A percentile compares a stretch with the other conserved stretches of the same genome.
Conservation (phyloP, 2,888 invertebrate species). For the Diadromus collaris region DNA sequence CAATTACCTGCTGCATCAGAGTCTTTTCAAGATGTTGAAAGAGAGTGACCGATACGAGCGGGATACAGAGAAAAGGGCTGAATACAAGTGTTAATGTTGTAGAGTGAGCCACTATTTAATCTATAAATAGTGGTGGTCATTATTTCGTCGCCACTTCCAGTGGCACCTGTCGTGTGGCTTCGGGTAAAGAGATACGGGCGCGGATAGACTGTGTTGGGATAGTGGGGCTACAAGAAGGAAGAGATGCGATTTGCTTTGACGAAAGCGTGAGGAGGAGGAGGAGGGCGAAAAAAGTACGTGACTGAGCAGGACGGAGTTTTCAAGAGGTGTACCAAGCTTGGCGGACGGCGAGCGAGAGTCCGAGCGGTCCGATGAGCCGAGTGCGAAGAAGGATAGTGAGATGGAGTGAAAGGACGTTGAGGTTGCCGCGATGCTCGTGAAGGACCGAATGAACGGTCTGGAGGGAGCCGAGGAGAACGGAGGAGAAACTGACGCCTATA, state of each 20-base stretch:
- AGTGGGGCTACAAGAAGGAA: constrained; percentile 27
- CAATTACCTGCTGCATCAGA: not conserved
- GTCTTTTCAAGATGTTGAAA: not conserved
- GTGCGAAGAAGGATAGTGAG: constrained; percentile 47
- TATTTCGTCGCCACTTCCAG: constrained; percentile 75
- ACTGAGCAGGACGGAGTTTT: constrained; percentile 36
- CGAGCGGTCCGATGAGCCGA: constrained; percentile 12
- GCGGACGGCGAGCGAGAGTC: constrained; percentile 47
- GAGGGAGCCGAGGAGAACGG: constrained; percentile 61
- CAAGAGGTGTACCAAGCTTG: constrained; percentile 27
- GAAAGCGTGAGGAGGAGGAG: constrained; percentile 43
- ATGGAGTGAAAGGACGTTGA: constrained; percentile 48
- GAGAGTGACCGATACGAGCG: not conserved
- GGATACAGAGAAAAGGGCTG: not conserved
- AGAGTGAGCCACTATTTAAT: constrained; percentile 29
- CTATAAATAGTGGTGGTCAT: constrained; percentile 70
- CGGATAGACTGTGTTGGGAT: constrained; percentile 44
- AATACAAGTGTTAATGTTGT: not conserved
- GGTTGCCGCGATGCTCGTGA: constrained; percentile 40
- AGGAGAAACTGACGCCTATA: constrained; percentile 70
- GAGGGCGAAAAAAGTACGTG: constrained; percentile 43
- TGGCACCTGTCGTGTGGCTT: constrained; percentile 79
- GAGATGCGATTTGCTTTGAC: constrained; percentile 27
- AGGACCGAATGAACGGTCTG: constrained; percentile 24
- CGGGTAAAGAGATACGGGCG: constrained; percentile 64